Conservation (phyloP, 2,888 invertebrate species). For the Dryobotodes eremita region DNA sequence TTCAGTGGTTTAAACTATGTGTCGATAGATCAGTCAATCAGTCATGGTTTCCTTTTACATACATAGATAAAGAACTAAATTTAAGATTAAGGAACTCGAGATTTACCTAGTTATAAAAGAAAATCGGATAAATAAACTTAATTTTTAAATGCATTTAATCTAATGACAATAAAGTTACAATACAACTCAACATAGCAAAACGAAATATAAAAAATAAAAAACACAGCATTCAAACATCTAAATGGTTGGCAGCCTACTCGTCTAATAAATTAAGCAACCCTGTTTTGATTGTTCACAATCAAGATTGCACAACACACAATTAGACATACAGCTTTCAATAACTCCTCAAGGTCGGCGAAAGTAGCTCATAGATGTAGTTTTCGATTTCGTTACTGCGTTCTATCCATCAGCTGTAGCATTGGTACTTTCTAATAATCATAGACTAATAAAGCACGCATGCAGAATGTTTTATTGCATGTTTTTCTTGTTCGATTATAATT, state of each 20-base stretch:
- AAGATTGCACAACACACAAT: slow-evolving; percentile 79
- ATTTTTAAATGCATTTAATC: neutral
- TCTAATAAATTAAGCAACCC: slow-evolving; percentile 75
- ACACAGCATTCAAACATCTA: slow-evolving; percentile 28
- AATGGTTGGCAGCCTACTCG: slow-evolving; percentile 49
- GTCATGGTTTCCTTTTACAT: too few relatives aligned
- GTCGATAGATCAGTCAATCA: too few relatives aligned
- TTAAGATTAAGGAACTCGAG: neutral
- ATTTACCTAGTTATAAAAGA: neutral
- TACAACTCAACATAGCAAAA: neutral
- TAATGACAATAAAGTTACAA: neutral
- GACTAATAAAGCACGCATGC: slow-evolving; percentile 38
- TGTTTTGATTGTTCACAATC: slow-evolving; percentile 78
- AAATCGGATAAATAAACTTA: neutral
- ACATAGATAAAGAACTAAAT: neutral
- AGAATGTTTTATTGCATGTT: slow-evolving; percentile 48
- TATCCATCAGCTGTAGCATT: slow-evolving; percentile 43
- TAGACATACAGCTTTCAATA: slow-evolving; percentile 78
- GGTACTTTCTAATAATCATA: slow-evolving; percentile 46
- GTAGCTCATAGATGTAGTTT: slow-evolving; percentile 70
- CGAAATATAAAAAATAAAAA: neutral
- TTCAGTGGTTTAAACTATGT: too few relatives aligned
- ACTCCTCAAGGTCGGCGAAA: slow-evolving; percentile 82
- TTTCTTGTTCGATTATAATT: slow-evolving; percentile 49
- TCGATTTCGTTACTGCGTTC: slow-evolving; percentile 75